phyloP scores from a whole-genome alignment of 92 coral and sea anemone genomes.

The Porites evermanni region DNA sequence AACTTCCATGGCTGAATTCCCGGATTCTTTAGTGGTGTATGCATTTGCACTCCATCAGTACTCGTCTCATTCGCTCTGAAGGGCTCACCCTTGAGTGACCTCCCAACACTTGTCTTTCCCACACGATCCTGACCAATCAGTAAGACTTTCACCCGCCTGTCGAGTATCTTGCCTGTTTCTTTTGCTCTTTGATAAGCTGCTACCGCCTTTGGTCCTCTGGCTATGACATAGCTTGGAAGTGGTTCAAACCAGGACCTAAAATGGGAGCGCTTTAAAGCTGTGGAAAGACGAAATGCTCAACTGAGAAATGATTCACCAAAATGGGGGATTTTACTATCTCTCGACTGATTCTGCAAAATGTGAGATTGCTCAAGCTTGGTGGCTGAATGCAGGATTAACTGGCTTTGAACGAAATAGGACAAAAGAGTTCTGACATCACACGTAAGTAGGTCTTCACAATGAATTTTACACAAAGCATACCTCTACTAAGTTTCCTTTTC shows the following conservation, averaged over 20 bases:
- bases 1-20: conserved; percentile 26
- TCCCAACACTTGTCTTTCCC: conserved; percentile 25
- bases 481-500: too few species aligned
- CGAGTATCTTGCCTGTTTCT: conserved; percentile 10
- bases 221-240: conserved; percentile 8
- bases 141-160: conserved; percentile 19
- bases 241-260: conserved; percentile 8
- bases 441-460: too few species aligned
- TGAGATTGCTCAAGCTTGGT: too few species aligned
- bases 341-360: not conserved
- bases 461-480: too few species aligned
- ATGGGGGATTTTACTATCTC: not conserved
- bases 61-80: conserved; percentile 11
- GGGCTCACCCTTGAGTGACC: conserved; percentile 30
- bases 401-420: too few species aligned
- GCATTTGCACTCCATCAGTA: conserved; percentile 29
- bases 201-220: conserved; percentile 12
- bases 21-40: not conserved
- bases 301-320: not conserved
- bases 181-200: conserved; percentile 30
- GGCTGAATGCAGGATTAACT: too few species aligned
- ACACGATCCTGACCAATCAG: conserved; percentile 43
- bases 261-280: not conserved
- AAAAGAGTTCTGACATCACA: too few species aligned
- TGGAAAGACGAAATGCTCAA: not conserved